A percentile compares a stretch with the other conserved stretches of the same genome.
phyloP scores from a whole-genome alignment of 2,888 invertebrate species.

The Athrips mouffetella region DNA sequence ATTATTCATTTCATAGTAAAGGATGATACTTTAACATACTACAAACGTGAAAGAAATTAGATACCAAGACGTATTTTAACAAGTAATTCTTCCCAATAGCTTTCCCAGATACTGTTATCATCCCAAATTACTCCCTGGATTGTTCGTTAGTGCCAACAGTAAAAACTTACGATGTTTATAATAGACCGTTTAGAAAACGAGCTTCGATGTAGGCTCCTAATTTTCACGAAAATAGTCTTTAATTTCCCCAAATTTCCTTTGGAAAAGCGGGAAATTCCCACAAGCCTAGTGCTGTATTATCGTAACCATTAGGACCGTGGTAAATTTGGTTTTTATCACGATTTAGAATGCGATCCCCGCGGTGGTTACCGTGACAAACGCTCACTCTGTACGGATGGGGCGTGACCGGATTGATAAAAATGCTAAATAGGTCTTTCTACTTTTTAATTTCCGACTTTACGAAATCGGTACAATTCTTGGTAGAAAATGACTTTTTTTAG shows the following conservation, averaged over 20 bases:
- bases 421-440: constrained; percentile 35
- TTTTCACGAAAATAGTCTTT: neutral
- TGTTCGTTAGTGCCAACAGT: neutral
- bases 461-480: too few relatives aligned
- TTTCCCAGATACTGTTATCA: too few relatives aligned
- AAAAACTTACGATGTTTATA: constrained; percentile 8
- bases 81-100: too few relatives aligned
- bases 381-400: constrained; percentile 60
- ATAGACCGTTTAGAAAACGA: constrained; percentile 1
- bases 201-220: neutral
- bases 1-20: too few relatives aligned
- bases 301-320: constrained; percentile 40
- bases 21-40: too few relatives aligned
- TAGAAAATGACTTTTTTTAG: too few relatives aligned
- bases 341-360: constrained; percentile 59
- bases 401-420: constrained; percentile 64
- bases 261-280: neutral
- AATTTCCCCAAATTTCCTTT: neutral
- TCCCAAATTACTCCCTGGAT: too few relatives aligned
- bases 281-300: neutral
- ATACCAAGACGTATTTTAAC: too few relatives aligned
- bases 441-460: neutral
- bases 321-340: constrained; percentile 68
- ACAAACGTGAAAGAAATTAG: too few relatives aligned
- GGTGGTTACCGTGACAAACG: constrained; percentile 65